Evolutionary conservation across 2,113 vertebrate genomes (phyloP).

Genomic region (Pomatorhinus ruficollis): DNA sequence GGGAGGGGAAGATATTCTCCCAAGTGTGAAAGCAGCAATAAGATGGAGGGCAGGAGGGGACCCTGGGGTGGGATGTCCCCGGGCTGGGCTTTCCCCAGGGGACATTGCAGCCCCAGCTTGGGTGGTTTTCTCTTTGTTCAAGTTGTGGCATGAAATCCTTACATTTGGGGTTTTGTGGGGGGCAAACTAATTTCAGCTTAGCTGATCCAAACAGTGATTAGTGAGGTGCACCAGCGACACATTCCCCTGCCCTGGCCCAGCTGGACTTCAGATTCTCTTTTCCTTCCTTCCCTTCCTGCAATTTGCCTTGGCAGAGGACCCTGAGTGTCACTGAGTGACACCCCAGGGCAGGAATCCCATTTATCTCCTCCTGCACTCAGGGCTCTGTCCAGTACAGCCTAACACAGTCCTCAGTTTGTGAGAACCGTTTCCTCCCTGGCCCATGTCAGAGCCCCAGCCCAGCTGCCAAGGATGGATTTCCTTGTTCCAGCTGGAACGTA

Average conservation of each 20-base stretch:
- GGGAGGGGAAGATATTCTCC: not conserved
- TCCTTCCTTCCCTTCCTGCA: not conserved
- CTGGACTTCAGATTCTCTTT: not conserved
- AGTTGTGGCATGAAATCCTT: not conserved
- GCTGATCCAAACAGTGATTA: not conserved
- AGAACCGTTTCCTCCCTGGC: not conserved
- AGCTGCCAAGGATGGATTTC: not conserved
- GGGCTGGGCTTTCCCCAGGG: not conserved
- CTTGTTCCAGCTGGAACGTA: not conserved
- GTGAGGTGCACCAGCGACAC: not conserved
- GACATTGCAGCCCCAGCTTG: not conserved
- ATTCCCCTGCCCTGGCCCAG: not conserved
- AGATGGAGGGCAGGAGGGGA: not conserved
- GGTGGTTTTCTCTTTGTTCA: not conserved
- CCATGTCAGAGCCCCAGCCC: not conserved
- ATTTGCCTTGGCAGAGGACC: not conserved
- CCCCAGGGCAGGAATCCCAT: fast-evolving
- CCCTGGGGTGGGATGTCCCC: not conserved
- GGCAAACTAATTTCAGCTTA: not conserved
- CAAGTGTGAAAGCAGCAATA: not conserved
- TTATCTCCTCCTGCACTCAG: not conserved
- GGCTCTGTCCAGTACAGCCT: fast-evolving
- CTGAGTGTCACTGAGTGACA: not conserved
- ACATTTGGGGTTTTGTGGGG: not conserved
- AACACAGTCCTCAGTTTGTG: fast-evolving